These are phyloP conservation scores for Chelonoidis abingdonii DNA, from an alignment of 2,113 vertebrate species.

Conservation along the genomic window DNA sequence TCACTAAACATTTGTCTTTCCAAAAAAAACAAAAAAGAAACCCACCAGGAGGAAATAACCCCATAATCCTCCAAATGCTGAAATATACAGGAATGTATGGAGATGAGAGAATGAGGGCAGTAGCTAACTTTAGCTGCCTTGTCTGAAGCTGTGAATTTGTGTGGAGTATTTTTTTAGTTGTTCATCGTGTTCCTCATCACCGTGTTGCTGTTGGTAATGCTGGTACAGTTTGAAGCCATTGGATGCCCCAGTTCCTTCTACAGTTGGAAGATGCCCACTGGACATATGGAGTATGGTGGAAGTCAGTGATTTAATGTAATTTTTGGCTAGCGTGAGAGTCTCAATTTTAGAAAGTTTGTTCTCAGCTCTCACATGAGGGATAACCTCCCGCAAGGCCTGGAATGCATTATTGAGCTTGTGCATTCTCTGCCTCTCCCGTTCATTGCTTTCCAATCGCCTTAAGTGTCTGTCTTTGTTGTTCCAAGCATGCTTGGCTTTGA, in stretches of 20 bases:
- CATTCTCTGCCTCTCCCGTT: slow-evolving; percentile 96
- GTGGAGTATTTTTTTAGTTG: slow-evolving; percentile 87
- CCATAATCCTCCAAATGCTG: neutral
- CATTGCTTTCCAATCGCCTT: slow-evolving; percentile 95
- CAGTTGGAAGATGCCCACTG: slow-evolving; percentile 81
- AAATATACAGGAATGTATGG: neutral
- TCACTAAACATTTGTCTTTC: neutral
- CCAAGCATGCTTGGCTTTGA: slow-evolving; percentile 67
- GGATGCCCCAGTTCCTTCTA: slow-evolving; percentile 72
- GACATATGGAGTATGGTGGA: slow-evolving; percentile 94
- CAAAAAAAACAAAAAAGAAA: neutral
- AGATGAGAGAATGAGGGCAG: accelerated
- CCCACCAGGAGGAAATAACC: neutral
- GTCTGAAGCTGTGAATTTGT: slow-evolving; percentile 84
- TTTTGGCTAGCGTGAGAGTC: slow-evolving; percentile 97
- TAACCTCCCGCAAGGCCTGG: slow-evolving; percentile 93
- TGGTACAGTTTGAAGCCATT: slow-evolving; percentile 84
- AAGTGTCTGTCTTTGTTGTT: slow-evolving; percentile 83
- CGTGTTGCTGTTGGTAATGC: slow-evolving; percentile 87
- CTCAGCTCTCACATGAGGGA: slow-evolving; percentile 93
- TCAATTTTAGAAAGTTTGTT: slow-evolving; percentile 99
- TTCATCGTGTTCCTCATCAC: slow-evolving; percentile 81
- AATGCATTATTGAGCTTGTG: slow-evolving; percentile 99
- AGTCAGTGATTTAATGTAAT: slow-evolving; percentile 98
- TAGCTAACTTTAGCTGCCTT: slow-evolving; percentile 74